Evolutionary conservation across 2,113 vertebrate species (phyloP), one percentile per base, ranked within the genome.

Genomic region (Rhabdomys dilectus): DNA sequence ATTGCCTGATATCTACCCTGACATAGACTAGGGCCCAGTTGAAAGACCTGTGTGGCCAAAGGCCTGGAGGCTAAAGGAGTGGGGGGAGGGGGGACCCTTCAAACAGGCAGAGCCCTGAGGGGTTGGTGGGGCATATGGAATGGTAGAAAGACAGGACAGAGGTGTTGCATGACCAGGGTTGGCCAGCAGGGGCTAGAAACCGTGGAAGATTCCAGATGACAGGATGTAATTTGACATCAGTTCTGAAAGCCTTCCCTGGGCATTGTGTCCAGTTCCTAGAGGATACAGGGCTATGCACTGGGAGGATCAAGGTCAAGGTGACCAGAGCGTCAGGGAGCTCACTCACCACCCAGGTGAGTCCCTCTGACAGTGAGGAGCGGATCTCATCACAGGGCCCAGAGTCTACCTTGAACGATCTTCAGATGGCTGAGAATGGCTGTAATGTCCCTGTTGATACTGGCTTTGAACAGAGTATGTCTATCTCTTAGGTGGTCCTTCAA

Each of bases 31-130:
- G 2, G 13, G 45, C n/a, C 68, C 1, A 17, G 19, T 16, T 21
- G 64, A 62, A 85, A 34, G 48, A 13, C 29, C 56, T 12, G 22
- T 0, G 0, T 0, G 29, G 34, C 24, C 21, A 10, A 8, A n/a
- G n/a, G 22, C 36, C 22, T 3, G 36, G 72, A 76, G 64, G 56
- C 72, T 36, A 34, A 77, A 91, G 82, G 53, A 64, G n/a, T n/a
- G n/a, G n/a, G n/a, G n/a, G n/a, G n/a, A n/a, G n/a, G n/a, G n/a
- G n/a, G 26, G 39, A 17, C 1, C 12, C 2, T n/a, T 13, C 39
- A 7, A n/a, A 66, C 16, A 60, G n/a, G 21, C 1, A 39, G 10
- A 75, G 81, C 16, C 39, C 85, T 1, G 34, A 9, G 24, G 62
- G 36, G 4, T 51, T 51, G 42, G 4, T n/a, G 82, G 34, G 22